phyloP scores from a whole-genome alignment of 2,888 invertebrate species.

The Ptychoptera albimana region DNA sequence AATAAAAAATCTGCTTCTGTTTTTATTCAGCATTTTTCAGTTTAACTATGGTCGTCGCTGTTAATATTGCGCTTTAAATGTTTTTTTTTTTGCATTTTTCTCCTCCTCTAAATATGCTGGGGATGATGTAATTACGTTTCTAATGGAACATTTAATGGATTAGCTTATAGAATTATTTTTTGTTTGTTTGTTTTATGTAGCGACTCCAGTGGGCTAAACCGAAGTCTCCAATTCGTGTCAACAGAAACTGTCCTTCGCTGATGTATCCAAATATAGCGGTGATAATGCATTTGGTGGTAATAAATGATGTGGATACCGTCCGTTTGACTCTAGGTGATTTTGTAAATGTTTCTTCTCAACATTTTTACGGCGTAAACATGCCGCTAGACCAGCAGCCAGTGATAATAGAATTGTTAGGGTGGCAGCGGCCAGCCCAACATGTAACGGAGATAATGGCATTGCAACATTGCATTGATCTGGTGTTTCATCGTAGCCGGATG shows the following conservation, averaged over 20 bases:
- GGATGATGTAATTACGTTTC: no score
- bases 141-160: no score
- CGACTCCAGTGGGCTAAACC: slow-evolving; percentile 11
- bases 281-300: slow-evolving; percentile 11
- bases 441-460: slow-evolving; percentile 48
- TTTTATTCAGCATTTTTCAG: no score
- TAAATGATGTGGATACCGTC: slow-evolving; percentile 9
- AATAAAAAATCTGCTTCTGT: no score
- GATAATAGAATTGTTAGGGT: slow-evolving; percentile 43
- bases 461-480: slow-evolving; percentile 58
- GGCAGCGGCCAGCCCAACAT: slow-evolving; percentile 47
- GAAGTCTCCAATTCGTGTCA: slow-evolving; percentile 42
- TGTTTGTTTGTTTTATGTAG: no score
- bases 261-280: slow-evolving; percentile 36
- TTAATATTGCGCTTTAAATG: no score
- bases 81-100: no score
- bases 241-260: slow-evolving; percentile 57
- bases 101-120: no score
- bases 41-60: no score
- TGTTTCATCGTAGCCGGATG: slow-evolving; percentile 67
- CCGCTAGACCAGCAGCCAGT: slow-evolving; percentile 37
- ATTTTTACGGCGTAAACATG: slow-evolving; percentile 35
- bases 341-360: slow-evolving; percentile 31
- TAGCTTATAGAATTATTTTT: no score
- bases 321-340: slow-evolving; percentile 7